Evolutionary conservation across 35 echinoderm and acorn worm genomes (phyloP), one percentile per base, ranked within the genome.

Genomic region (Strongylocentrotus purpuratus): DNA sequence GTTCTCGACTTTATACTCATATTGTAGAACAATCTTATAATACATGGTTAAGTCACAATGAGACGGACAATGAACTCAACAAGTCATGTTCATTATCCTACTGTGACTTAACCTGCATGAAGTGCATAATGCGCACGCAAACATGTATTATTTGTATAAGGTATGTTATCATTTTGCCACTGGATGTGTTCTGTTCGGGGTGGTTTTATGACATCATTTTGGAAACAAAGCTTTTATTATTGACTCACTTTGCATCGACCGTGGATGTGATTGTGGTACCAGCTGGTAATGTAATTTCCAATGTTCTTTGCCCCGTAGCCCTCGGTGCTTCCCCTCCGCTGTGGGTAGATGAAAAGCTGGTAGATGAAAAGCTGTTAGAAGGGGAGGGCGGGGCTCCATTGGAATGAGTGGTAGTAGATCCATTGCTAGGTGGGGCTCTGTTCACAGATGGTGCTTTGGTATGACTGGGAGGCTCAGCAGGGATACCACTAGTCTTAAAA

Each of bases 301-400:
- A n/a, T 15, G 91, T 48, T 33, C 91, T 33, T n/a, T 47, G 48
- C 47, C 91, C 91, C 45, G 46, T 2, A 31, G 18, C 14, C 48
- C 48, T 50, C 9, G 91, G 46, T 33, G 20, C 31, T 31, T 93
- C 91, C 91, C 91, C 91, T 25, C 91, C 91, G 46, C 91, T 93
- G 14, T 32, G 9, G 45, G 91, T 28, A 11, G 91, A 93, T 25
- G 91, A n/a, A n/a, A n/a, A n/a, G n/a, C n/a, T n/a, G n/a, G n/a
- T n/a, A n/a, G n/a, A n/a, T n/a, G n/a, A 5, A 22, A 52, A 45
- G 31, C 91, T 93, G 8, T 32, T 93, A 7, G 91, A 14, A 11
- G 91, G 91, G 46, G 46, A 50, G 14, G 91, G 91, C 8, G 91
- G 91, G 91, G 91, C 91, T 31, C 91, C 91, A 32, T 93, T 93